Percentiles rank a stretch among this genome's conserved stretches.
These are phyloP conservation scores for Eulemur macaco DNA, from an alignment of 2,113 vertebrate species.

Conservation along the genomic window DNA sequence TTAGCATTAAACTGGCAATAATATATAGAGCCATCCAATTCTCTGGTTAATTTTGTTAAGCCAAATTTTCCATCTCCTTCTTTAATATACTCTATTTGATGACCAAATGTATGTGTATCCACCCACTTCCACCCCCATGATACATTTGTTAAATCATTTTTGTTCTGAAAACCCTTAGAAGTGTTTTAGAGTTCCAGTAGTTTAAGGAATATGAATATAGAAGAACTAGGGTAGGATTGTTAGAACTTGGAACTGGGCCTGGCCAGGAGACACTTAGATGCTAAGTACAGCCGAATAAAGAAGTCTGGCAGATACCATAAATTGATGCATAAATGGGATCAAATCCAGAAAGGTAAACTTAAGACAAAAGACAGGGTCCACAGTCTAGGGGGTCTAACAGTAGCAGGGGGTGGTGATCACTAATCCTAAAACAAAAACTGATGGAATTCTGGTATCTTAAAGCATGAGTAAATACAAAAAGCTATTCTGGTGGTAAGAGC, in stretches of 20 bases:
- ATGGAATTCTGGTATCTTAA: not conserved
- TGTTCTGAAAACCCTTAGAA: conserved; percentile 70
- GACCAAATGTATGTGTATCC: conserved; percentile 78
- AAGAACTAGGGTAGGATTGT: conserved; percentile 14
- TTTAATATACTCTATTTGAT: conserved; percentile 80
- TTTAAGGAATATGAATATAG: conserved; percentile 27
- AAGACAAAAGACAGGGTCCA: not conserved
- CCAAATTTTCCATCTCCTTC: conserved; percentile 76
- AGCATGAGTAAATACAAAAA: not conserved
- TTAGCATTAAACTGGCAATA: conserved; percentile 81
- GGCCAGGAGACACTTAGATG: not conserved
- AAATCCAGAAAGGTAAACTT: conserved; percentile 1
- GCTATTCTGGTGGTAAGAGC: not conserved
- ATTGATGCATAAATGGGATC: conserved; percentile 16
- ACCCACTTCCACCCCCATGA: not conserved
- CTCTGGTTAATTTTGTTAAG: conserved; percentile 81
- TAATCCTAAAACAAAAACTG: not conserved
- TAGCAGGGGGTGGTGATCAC: not conserved
- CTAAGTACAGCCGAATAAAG: not conserved
- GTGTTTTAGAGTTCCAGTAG: conserved; percentile 2
- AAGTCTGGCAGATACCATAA: conserved; percentile 22
- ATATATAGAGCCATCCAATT: conserved; percentile 77
- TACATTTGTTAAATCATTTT: conserved; percentile 81
- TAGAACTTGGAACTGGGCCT: conserved; percentile 33
- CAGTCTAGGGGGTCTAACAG: not conserved